Evolutionary conservation across 2,888 invertebrate species (phyloP), one percentile per base, ranked within the genome.

Genomic region (Catocala nupta): DNA sequence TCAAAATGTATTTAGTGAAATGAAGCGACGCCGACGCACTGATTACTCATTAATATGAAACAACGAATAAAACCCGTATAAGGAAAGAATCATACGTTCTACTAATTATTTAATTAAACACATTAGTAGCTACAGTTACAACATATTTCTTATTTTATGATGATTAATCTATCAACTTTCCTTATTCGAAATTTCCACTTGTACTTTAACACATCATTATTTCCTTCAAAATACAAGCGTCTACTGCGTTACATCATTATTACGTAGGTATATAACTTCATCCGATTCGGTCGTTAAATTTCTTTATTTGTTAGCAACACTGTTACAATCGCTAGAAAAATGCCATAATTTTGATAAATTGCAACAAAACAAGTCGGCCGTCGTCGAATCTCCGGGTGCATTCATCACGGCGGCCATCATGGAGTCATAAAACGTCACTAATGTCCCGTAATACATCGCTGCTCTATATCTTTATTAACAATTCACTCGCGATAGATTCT

Each of bases 391-490:
- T 85, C 81, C 88, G 88, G 90, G 88, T 89, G 90, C 91, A 91
- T 93, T 88, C 88, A 90, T 83, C 82, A 78, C 75, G 73, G 81
- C 75, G 77, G 81, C 89, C 81, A 89, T 90, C 85, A 88, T 81
- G 70, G 68, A 74, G 73, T 85, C 90, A 85, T 93, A 92, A 93
- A 94, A 86, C 76, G 78, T 84, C 90, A 86, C 93, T 93, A 94
- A 94, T 94, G 88, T 89, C 87, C 87, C 85, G 81, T 93, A 92
- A 91, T 92, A 90, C 89, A 87, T 88, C 79, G 81, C 79, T 82
- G 86, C 87, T 90, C 91, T 90, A 93, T 92, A 93, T 92, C 94
- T 93, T 91, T 93, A 94, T 93, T 93, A 94, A 93, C 91, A 90
- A 90, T 92, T 91, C 92, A 84, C 87, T 84, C 86, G 82, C 87